Evolutionary conservation across 1,140 invertebrate species (phyloP), one percentile per base, ranked within the genome.

Genomic region (Conus betulinus): DNA sequence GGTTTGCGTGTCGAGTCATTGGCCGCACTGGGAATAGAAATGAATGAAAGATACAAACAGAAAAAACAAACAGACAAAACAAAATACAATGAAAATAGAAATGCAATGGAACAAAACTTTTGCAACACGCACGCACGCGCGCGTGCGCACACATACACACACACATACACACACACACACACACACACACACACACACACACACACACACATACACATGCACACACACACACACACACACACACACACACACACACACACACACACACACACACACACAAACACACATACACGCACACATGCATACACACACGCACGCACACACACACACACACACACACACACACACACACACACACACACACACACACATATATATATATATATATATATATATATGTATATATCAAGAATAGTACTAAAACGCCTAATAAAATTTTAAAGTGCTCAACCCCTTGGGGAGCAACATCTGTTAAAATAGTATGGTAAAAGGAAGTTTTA

Each of bases 161-260:
- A 74, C 71, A 74, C 23, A n/a, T 25, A 74, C 71, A 74, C 71
- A n/a, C 71, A 74, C 71, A 74, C 23, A 74, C 71, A 74, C 71
- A 74, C 71, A 74, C 71, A 74, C 71, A 74, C 71, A 74, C 71
- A 74, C 71, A 74, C 71, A 74, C 71, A 74, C 71, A 74, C 71
- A 74, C 71, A 74, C 71, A 74, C 71, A 74, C 71, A 74, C 71
- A 74, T 23, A 74, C 71, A 74, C 71, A 74, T 23, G 23, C 71
- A 74, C 71, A 74, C 71, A 74, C 71, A 74, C 71, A 74, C 71
- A 74, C 71, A 74, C 71, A 74, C 71, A 74, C 71, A 74, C 71
- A 74, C 71, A 74, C 57, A 60, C 57, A 60, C 57, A 60, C 57
- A 60, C 71, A 74, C 71, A 74, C 71, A 74, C 71, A 74, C 71